These are phyloP conservation scores for Dinomys branickii DNA, from an alignment of 2,113 vertebrate genomes.

Conservation along the genomic window DNA sequence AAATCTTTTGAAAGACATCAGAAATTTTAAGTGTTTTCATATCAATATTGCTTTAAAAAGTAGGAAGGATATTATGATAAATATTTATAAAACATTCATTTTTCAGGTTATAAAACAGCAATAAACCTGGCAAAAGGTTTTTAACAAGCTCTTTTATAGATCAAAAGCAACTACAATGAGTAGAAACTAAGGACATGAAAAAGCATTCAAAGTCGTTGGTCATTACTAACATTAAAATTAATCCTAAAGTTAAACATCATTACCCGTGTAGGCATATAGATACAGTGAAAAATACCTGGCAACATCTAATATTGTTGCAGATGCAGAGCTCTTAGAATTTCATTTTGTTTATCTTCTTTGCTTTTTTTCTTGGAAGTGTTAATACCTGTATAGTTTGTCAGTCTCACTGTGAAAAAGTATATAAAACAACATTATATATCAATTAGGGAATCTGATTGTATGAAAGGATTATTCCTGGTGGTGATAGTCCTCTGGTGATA, in stretches of 20 bases:
- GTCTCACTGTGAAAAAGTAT: not conserved
- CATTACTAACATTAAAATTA: not conserved
- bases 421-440: not conserved
- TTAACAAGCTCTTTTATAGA: not conserved
- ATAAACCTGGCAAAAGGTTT: not conserved
- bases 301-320: not conserved
- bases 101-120: not conserved
- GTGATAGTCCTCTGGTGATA: not conserved
- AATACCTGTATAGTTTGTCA: not conserved
- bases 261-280: not conserved
- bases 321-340: not conserved
- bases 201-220: not conserved
- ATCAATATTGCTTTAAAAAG: not conserved
- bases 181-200: not conserved
- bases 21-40: not conserved
- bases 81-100: not conserved
- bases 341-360: not conserved
- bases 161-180: not conserved
- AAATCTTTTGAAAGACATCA: not conserved
- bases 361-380: not conserved
- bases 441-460: not conserved
- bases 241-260: not conserved
- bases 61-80: not conserved
- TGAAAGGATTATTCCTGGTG: not conserved
- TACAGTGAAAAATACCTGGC: not conserved